Percentiles rank a stretch among this genome's conserved stretches.
These are phyloP conservation scores for Miltochrista miniata DNA, from an alignment of 2,888 invertebrate species.

Conservation along the genomic window DNA sequence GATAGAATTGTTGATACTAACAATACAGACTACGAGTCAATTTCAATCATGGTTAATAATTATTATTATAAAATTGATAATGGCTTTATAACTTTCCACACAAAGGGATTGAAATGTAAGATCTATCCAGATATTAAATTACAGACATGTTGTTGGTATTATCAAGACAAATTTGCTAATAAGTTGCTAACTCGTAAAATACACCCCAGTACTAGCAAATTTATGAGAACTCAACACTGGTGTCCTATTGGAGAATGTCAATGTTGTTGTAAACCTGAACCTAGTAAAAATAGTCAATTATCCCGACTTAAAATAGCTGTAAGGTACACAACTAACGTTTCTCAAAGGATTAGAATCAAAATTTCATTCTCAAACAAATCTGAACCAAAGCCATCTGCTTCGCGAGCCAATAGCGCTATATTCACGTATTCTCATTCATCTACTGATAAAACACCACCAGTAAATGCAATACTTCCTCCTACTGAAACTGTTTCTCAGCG, in stretches of 20 bases:
- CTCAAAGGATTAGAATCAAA: constrained; percentile 6
- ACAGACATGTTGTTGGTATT: constrained; percentile 45
- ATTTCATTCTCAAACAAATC: constrained; percentile 5
- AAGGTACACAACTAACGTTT: constrained; percentile 18
- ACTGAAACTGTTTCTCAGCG: neutral
- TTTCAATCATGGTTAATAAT: constrained; percentile 5
- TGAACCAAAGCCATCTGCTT: neutral
- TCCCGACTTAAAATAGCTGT: neutral
- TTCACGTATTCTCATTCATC: neutral
- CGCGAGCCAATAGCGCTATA: neutral
- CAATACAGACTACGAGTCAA: neutral
- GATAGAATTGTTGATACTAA: neutral
- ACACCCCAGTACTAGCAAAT: constrained; percentile 20
- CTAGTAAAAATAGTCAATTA: neutral
- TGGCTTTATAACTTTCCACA: constrained; percentile 13
- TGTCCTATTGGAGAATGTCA: constrained; percentile 28
- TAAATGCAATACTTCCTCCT: neutral
- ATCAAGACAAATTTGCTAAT: constrained; percentile 31
- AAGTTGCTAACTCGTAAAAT: constrained; percentile 17
- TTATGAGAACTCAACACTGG: constrained; percentile 30
- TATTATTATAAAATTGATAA: constrained; percentile 34
- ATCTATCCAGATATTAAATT: constrained; percentile 3
- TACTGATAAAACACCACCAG: neutral
- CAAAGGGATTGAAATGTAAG: constrained; percentile 4
- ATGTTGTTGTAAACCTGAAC: constrained; percentile 37